Conservation (phyloP, 2,888 invertebrate genomes). For the Mactromeris polynyma region DNA sequence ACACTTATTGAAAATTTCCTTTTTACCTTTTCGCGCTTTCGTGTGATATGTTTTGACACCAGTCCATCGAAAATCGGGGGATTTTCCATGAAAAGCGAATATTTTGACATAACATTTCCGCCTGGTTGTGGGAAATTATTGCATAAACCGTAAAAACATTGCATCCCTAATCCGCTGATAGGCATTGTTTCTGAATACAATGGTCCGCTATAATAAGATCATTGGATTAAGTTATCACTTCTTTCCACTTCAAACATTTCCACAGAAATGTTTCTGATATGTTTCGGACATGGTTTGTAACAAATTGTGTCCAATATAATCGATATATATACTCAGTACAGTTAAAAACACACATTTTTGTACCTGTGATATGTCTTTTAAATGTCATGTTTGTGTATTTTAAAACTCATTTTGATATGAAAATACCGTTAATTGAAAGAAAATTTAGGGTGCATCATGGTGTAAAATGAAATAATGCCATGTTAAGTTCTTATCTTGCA, state of each 20-base stretch:
- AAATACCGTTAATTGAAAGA: too few species aligned
- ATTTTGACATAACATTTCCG: neutral
- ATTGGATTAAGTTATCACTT: neutral
- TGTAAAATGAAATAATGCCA: too few species aligned
- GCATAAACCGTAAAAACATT: neutral
- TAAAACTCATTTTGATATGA: too few species aligned
- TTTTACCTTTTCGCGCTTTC: conserved; percentile 32
- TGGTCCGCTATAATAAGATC: neutral
- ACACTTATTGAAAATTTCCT: conserved; percentile 25
- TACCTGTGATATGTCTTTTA: too few species aligned
- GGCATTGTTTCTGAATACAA: neutral
- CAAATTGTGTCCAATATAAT: too few species aligned
- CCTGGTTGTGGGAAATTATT: neutral
- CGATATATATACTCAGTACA: too few species aligned
- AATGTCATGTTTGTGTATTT: too few species aligned
- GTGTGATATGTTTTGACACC: conserved; percentile 33
- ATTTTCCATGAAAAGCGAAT: neutral
- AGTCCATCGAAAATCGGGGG: conserved; percentile 15
- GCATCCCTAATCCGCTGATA: neutral
- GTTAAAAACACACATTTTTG: too few species aligned
- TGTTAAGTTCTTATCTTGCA: too few species aligned
- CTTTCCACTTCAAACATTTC: neutral
- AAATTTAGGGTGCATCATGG: too few species aligned
- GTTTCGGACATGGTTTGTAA: too few species aligned
- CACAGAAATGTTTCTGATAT: too few species aligned